These are phyloP conservation scores for Notolepis coatsorum DNA, from an alignment of 2,797 vertebrate genomes.

Conservation along the genomic window DNA sequence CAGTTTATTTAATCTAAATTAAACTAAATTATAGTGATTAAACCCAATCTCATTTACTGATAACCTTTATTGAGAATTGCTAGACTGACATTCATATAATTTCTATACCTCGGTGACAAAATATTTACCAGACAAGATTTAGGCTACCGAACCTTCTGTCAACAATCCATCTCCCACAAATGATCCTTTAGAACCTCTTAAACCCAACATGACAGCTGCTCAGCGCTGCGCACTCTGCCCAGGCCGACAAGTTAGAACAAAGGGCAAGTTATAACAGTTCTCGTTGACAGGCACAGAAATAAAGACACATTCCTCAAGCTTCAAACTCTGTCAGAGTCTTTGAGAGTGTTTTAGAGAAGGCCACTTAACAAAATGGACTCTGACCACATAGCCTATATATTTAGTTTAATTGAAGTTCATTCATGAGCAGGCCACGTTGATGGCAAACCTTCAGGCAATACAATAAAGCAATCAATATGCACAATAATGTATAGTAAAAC, in stretches of 20 bases:
- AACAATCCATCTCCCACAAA: background rate
- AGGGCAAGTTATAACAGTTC: constrained; percentile 9
- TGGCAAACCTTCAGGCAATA: background rate
- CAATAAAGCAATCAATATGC: no score
- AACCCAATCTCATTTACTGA: no score
- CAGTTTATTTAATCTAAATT: no score
- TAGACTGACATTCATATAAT: no score
- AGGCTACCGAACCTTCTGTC: background rate
- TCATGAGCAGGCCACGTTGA: background rate
- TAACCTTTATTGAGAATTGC: no score
- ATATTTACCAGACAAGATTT: background rate
- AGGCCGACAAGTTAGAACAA: background rate
- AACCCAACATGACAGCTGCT: background rate
- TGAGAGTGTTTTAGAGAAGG: no score
- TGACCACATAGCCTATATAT: background rate
- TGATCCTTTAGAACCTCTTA: background rate
- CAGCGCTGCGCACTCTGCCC: background rate
- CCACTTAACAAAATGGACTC: background rate
- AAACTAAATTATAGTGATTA: no score
- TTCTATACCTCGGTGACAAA: background rate
- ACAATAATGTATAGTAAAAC: no score
- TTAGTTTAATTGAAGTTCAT: background rate
- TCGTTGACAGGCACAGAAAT: background rate
- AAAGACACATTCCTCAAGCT: constrained; percentile 13
- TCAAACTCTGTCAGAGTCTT: background rate